phyloP scores from a whole-genome alignment of 2,113 vertebrate species.

The Mesitornis unicolor region DNA sequence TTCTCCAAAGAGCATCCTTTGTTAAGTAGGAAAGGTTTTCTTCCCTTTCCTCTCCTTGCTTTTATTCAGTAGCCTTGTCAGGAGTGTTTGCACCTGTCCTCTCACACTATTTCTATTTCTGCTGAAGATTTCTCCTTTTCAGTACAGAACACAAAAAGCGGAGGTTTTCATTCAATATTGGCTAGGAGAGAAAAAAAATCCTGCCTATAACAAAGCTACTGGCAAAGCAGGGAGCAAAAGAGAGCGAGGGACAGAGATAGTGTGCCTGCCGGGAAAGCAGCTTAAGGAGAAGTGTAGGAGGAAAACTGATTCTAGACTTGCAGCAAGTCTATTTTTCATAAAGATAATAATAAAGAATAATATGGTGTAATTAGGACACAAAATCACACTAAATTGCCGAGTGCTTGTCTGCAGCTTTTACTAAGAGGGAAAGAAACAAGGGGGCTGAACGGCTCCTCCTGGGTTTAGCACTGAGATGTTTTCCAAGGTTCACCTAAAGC shows the following conservation, averaged over 20 bases:
- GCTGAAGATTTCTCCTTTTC: not conserved
- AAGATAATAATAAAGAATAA: slow-evolving; percentile 30
- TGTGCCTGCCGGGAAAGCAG: not conserved
- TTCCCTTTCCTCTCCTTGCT: accelerated
- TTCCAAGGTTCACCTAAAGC: not conserved
- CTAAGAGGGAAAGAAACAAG: not conserved
- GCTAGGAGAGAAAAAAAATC: not conserved
- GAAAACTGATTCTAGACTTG: slow-evolving; percentile 33
- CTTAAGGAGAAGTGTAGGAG: slow-evolving; percentile 40
- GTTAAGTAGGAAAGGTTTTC: not conserved
- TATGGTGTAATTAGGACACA: not conserved
- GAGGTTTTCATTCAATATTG: not conserved
- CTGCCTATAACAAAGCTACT: not conserved
- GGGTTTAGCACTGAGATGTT: not conserved
- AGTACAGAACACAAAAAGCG: not conserved
- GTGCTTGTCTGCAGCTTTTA: not conserved
- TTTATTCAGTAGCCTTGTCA: not conserved
- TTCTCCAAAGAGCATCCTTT: not conserved
- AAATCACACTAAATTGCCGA: not conserved
- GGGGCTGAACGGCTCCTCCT: not conserved
- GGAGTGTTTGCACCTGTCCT: not conserved
- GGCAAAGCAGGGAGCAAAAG: not conserved
- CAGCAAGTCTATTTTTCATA: slow-evolving; percentile 29
- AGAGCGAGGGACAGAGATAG: not conserved
- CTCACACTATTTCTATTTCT: not conserved